These are phyloP conservation scores for Parus major DNA, from an alignment of 2,113 vertebrate species.

Conservation along the genomic window DNA sequence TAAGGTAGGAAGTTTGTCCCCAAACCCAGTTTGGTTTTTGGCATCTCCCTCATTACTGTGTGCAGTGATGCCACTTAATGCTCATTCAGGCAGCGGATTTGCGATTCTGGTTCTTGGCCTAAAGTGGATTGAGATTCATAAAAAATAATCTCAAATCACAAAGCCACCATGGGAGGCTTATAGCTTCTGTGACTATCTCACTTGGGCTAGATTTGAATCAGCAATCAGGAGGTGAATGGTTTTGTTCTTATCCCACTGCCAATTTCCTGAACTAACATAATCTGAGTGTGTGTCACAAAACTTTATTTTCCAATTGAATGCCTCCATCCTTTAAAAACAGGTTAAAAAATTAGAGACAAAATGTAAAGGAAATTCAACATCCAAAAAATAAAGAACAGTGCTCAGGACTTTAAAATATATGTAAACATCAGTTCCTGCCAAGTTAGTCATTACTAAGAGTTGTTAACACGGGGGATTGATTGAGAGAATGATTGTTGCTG, in stretches of 20 bases:
- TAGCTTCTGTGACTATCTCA: conserved; percentile 38
- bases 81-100: conserved; percentile 45
- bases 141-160: conserved; percentile 60
- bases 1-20: background rate
- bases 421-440: conserved; percentile 57
- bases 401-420: conserved; percentile 46
- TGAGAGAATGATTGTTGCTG: conserved; percentile 60
- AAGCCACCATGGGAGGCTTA: conserved; percentile 36
- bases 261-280: conserved; percentile 37
- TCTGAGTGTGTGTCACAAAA: conserved; percentile 5
- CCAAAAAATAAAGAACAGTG: conserved; percentile 35
- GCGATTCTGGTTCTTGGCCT: conserved; percentile 18
- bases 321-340: conserved; percentile 17
- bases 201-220: conserved; percentile 58
- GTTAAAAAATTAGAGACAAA: conserved; percentile 26
- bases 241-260: conserved; percentile 56
- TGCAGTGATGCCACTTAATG: conserved; percentile 27
- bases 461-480: conserved; percentile 55
- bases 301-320: conserved; percentile 50
- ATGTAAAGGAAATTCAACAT: conserved; percentile 41
- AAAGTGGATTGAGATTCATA: conserved; percentile 44
- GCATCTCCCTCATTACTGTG: background rate
- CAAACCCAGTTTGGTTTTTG: background rate
- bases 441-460: conserved; percentile 58
- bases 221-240: conserved; percentile 50